phyloP scores from a whole-genome alignment of 2,113 vertebrate genomes.

The Centropus bengalensis region DNA sequence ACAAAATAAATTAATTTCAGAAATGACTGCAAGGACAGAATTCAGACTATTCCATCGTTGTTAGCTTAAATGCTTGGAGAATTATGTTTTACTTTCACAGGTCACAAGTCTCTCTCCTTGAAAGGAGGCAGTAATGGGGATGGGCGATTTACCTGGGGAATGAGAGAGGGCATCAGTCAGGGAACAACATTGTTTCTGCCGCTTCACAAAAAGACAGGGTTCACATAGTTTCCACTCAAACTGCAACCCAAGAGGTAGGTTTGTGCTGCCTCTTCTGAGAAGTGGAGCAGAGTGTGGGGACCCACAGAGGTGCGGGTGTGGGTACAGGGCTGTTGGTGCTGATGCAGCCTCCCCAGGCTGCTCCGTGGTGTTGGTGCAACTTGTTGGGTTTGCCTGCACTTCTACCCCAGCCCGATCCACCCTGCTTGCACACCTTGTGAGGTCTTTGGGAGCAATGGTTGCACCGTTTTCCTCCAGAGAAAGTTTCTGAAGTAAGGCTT shows the following conservation, averaged over 20 bases:
- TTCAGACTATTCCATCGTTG: too few relatives aligned
- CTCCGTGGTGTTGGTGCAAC: neutral
- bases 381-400: neutral
- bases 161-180: neutral
- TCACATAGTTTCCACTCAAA: neutral
- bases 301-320: rapidly evolving
- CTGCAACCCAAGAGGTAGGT: neutral
- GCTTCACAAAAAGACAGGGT: neutral
- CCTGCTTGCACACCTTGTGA: neutral
- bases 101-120: neutral
- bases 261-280: neutral
- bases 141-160: neutral
- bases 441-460: neutral
- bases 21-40: neutral
- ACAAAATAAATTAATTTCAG: neutral
- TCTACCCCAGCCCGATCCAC: rapidly evolving
- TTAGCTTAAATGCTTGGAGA: neutral
- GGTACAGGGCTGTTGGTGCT: rapidly evolving
- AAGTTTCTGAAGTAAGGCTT: neutral
- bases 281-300: neutral
- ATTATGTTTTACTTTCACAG: neutral
- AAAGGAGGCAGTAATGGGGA: neutral
- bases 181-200: neutral
- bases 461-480: neutral
- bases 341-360: neutral